Percentiles rank a stretch among this genome's conserved stretches.
Evolutionary conservation across 2,888 invertebrate species (phyloP).

Genomic region (Dasysyrphus tricinctus): DNA sequence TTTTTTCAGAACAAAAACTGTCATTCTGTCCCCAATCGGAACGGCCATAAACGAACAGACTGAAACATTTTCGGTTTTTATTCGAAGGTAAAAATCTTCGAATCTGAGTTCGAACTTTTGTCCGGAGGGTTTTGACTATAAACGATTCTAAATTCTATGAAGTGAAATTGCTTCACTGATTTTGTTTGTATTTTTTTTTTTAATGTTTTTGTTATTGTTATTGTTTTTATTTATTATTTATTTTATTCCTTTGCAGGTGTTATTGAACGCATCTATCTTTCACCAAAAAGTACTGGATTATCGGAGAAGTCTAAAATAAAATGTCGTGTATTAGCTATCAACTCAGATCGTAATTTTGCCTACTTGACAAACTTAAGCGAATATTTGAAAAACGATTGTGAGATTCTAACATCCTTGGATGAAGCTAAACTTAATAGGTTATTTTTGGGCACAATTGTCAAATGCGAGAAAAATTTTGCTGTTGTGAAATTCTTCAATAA

Average conservation of each 20-base stretch:
- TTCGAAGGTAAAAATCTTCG: too few relatives aligned
- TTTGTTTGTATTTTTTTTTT: too few relatives aligned
- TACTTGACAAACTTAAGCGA: slow-evolving; percentile 88
- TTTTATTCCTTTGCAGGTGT: slow-evolving; percentile 82
- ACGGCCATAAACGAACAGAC: too few relatives aligned
- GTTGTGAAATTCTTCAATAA: slow-evolving; percentile 83
- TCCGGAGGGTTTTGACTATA: too few relatives aligned
- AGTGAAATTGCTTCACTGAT: too few relatives aligned
- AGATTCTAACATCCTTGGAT: slow-evolving; percentile 84
- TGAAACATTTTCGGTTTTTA: too few relatives aligned
- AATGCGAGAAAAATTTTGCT: slow-evolving; percentile 78
- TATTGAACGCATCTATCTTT: slow-evolving; percentile 86
- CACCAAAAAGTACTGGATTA: slow-evolving; percentile 84
- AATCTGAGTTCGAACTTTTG: too few relatives aligned
- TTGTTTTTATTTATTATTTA: background rate
- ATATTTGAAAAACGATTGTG: slow-evolving; percentile 85
- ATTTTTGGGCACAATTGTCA: slow-evolving; percentile 81
- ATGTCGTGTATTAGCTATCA: slow-evolving; percentile 86
- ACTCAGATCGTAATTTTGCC: slow-evolving; percentile 83
- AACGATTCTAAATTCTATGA: too few relatives aligned
- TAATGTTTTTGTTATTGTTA: background rate
- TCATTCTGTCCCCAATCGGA: too few relatives aligned
- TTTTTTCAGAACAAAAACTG: too few relatives aligned
- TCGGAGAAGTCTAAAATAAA: slow-evolving; percentile 85
- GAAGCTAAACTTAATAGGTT: slow-evolving; percentile 84